Evolutionary conservation across 23 tunicate genomes (phyloP).

Genomic region (Styela clava): DNA sequence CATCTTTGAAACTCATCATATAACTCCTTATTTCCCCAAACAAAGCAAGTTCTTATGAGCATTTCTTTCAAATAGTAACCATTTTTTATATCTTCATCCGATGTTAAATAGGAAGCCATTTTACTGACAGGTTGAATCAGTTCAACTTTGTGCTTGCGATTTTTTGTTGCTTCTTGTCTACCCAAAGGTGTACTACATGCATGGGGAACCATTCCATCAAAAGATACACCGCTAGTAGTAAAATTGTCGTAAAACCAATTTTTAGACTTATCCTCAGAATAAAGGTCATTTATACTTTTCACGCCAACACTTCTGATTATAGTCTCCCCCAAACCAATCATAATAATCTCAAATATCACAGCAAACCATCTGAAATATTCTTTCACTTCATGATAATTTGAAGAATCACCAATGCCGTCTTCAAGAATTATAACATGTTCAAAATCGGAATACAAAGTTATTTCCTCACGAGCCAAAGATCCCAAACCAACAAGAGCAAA

Average conservation of each 20-base stretch:
- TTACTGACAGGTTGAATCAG: conserved; percentile 40
- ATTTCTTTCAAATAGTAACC: conserved; percentile 39
- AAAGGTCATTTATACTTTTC: background rate
- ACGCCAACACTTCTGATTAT: conserved; percentile 25
- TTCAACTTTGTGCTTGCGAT: conserved; percentile 27
- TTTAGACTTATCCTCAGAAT: background rate
- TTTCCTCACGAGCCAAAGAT: conserved; percentile 33
- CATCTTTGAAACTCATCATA: conserved; percentile 2
- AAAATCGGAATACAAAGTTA: conserved; percentile 52
- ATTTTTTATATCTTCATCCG: conserved; percentile 13
- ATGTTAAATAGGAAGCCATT: conserved; percentile 29
- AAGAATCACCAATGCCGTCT: conserved; percentile 23
- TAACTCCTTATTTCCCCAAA: conserved; percentile 10
- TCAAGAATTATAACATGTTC: conserved; percentile 40
- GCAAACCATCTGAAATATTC: conserved; percentile 59
- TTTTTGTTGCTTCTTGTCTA: conserved; percentile 20
- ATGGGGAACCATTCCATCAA: conserved; percentile 50
- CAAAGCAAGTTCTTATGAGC: conserved; percentile 28
- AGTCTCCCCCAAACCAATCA: conserved; percentile 44
- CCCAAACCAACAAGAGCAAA: conserved; percentile 44
- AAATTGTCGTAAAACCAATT: conserved; percentile 55
- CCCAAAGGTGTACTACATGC: conserved; percentile 54
- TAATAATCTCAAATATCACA: conserved; percentile 25
- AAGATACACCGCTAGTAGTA: conserved; percentile 32
- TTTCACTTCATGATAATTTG: conserved; percentile 20